These are phyloP conservation scores for Argyrosomus japonicus DNA, from an alignment of 2,113 vertebrate species.

Conservation along the genomic window DNA sequence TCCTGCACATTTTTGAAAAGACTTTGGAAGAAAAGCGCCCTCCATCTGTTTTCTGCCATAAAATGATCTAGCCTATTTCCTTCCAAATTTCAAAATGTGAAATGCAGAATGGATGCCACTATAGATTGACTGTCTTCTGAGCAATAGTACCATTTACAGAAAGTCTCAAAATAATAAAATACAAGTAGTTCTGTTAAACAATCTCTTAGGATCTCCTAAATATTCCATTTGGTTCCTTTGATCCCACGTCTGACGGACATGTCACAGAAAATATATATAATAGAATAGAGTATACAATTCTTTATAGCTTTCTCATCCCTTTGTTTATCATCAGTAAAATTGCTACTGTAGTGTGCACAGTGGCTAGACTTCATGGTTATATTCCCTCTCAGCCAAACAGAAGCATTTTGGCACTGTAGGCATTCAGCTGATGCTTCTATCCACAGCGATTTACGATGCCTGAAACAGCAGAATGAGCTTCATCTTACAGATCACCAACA, in stretches of 20 bases:
- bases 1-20: background rate
- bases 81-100: background rate
- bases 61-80: background rate
- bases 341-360: background rate
- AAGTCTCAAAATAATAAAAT: background rate
- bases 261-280: background rate
- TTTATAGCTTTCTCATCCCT: background rate
- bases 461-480: constrained; percentile 35
- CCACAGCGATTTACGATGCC: background rate
- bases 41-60: background rate
- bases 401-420: background rate
- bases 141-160: background rate
- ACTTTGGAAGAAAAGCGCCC: too few relatives aligned
- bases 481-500: constrained; percentile 22
- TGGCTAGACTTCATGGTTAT: background rate
- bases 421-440: constrained; percentile 23
- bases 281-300: background rate
- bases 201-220: background rate
- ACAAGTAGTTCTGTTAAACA: background rate
- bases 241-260: background rate
- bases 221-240: background rate
- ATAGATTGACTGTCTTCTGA: background rate
- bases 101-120: background rate
- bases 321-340: background rate
- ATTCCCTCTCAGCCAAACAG: constrained; percentile 7